A percentile compares a stretch with the other conserved stretches of the same genome.
Conservation (phyloP, 1,140 invertebrate species). For the Brachionus calyciflorus region DNA sequence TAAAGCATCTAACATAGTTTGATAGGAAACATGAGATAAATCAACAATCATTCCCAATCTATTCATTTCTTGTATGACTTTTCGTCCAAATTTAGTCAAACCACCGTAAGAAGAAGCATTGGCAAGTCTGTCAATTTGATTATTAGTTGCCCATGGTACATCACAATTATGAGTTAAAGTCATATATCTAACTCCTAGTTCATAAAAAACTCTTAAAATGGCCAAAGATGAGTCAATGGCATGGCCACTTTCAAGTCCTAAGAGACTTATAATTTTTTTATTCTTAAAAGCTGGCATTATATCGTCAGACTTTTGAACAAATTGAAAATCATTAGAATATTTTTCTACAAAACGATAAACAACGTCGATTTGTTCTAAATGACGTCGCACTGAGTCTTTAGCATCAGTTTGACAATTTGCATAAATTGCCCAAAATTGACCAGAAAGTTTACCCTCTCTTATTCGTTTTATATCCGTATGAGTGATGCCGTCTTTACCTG, state of each 20-base stretch:
- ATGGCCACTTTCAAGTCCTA: conserved; percentile 80
- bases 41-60: conserved; percentile 78
- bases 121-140: conserved; percentile 9
- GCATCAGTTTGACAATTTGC: conserved; percentile 77
- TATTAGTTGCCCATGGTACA: conserved; percentile 66
- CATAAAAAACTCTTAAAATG: conserved; percentile 71
- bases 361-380: conserved; percentile 80
- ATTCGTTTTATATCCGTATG: conserved; percentile 82
- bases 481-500: not conserved
- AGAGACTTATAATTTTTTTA: conserved; percentile 74
- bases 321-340: conserved; percentile 73
- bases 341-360: conserved; percentile 76
- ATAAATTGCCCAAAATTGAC: conserved; percentile 84
- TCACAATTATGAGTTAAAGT: conserved; percentile 78
- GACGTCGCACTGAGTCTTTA: conserved; percentile 77
- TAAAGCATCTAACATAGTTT: conserved; percentile 77
- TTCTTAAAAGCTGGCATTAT: conserved; percentile 72
- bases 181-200: conserved; percentile 74
- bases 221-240: conserved; percentile 73
- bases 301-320: conserved; percentile 74
- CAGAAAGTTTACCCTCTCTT: conserved; percentile 74
- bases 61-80: conserved; percentile 67
- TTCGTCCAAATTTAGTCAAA: conserved; percentile 53
- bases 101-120: conserved; percentile 47
- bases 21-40: conserved; percentile 77